Conservation (phyloP, 2,888 invertebrate species). For the Crossocerus cetratus region DNA sequence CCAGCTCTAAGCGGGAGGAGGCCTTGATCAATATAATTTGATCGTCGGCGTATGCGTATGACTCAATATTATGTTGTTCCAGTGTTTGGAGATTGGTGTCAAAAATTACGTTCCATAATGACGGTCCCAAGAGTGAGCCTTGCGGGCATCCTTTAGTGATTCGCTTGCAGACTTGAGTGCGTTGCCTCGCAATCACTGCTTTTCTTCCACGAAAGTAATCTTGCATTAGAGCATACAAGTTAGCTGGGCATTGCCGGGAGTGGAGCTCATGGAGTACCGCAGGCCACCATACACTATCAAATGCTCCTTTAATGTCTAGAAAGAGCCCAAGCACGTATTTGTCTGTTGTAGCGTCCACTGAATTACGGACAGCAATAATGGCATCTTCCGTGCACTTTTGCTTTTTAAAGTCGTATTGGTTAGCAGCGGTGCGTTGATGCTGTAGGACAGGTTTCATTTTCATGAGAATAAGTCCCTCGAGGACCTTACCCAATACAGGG, state of each 20-base stretch:
- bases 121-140: constrained; percentile 34
- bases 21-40: too few relatives aligned
- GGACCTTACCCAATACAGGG: constrained; percentile 5
- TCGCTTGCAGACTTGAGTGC: not conserved
- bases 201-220: not conserved
- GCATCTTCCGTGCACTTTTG: constrained; percentile 10
- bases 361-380: not conserved
- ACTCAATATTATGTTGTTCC: too few relatives aligned
- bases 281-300: not conserved
- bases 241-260: not conserved
- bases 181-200: not conserved
- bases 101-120: constrained; percentile 21
- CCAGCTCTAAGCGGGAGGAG: too few relatives aligned
- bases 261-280: not conserved
- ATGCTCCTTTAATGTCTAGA: not conserved
- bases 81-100: too few relatives aligned
- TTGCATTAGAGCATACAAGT: not conserved
- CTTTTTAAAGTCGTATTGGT: constrained; percentile 11
- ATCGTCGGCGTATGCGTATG: too few relatives aligned
- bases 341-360: not conserved
- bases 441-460: not conserved
- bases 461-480: not conserved
- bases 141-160: constrained; percentile 38
- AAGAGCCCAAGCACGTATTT: not conserved
- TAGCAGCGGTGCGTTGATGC: not conserved